Evolutionary conservation across 2,797 vertebrate genomes (phyloP), one percentile per base, ranked within the genome.

Genomic region (Craterocephalus amniculus): DNA sequence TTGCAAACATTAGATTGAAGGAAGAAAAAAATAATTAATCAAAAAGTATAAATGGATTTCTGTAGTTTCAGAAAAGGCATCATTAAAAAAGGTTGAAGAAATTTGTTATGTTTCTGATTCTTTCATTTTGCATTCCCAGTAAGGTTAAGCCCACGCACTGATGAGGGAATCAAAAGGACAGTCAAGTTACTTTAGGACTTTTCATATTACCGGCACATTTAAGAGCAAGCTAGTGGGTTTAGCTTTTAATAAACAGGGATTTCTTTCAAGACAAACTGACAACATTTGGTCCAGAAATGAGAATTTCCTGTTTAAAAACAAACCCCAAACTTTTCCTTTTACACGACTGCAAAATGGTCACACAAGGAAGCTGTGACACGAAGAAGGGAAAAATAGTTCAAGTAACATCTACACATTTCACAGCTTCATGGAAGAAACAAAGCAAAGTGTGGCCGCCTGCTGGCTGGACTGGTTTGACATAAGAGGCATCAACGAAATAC

Each of bases 381-480:
- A 65, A 56, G 43, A 36, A 45, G 6, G 35, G 27, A 10, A 14
- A 20, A 59, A n/a, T 31, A 58, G 75, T 86, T 87, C 76, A 89
- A 90, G 83, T 89, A 85, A 83, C 80, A 71, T 74, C 58, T 56
- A 83, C 82, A 89, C 87, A 86, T 80, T 92, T 93, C 92, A 93
- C 92, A 93, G 91, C 86, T 92, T 93, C 87, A 63, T 63, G 3
- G 32, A 70, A 85, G 88, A 88, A 87, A 87, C 79, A 63, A 64
- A 45, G 52, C 5, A 59, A 63, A 73, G 74, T 43, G 13, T 0
- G 20, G 52, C 49, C 68, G 52, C 74, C 75, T 74, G 75, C 79
- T 74, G 80, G 43, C 74, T 7, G 11, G 20, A 58, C 40, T 11
- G 43, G 6, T 1, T 6, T 16, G 20, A 59, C 2, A 27, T 5